Evolutionary conservation across 2,113 vertebrate species (phyloP), one percentile per base, ranked within the genome.

Genomic region (Manacus vitellinus): DNA sequence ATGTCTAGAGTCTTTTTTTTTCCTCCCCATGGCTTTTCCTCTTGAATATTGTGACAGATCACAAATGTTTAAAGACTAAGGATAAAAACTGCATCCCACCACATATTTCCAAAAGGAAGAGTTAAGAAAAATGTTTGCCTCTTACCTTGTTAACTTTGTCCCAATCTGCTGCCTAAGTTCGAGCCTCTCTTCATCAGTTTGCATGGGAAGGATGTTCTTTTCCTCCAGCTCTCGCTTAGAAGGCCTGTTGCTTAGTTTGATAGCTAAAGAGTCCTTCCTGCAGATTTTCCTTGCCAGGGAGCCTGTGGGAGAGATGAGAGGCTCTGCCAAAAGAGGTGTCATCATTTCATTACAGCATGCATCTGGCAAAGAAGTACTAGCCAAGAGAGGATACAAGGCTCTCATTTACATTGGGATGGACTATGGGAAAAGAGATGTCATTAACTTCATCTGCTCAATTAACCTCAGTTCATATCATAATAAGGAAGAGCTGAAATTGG

Each of bases 181-280:
- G 2, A 99, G 98, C 41, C 99, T 97, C 96, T 99, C 99, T 61
- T 99, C 99, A 33, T 99, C 99, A 0, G 99, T 99, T 98, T 99
- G 99, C 98, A 99, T 98, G 79, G 99, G 99, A 43, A 99, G 98
- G 97, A 99, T 99, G 96, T 99, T 99, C 98, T 99, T 99, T 85
- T 99, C 99, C 96, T 99, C 99, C 92, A 99, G 98, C 91, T 99
- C 99, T 91, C 99, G 93, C 88, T 99, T 99, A 78, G 99, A 99
- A 44, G 99, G 99, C 95, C 99, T 98, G 97, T 99, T 99, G 97
- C 99, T 99, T 90, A 99, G 98, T 97, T 99, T 99, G 97, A 99
- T 99, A 93, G 99, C 99, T 97, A 99, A 97, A 22, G 99, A 99
- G 97, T 99, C 99, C 97, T 99, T 99, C 96, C 99, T 98, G 97